Evolutionary conservation across 2,888 invertebrate genomes (phyloP), one percentile per base, ranked within the genome.

Genomic region (Himalopsyche kuldschensis): DNA sequence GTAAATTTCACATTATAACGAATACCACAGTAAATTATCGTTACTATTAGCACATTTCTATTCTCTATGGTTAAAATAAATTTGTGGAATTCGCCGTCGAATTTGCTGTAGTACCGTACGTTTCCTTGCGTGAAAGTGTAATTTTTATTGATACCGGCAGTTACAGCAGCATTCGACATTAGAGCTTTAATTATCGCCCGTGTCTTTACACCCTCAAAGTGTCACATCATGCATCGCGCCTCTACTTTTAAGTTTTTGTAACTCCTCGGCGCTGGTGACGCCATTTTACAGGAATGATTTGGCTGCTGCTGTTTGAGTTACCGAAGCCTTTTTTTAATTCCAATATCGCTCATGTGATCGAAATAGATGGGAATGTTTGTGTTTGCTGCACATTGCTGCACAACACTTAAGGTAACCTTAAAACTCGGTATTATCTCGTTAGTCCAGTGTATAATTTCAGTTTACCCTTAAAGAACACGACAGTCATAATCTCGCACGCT

Each of bases 241-340:
- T 41, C 20, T 76, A 5, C 35, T n/a, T 41, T 41, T 24, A 41
- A 35, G 41, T 35, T 76, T 35, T 76, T 76, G 76, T 35, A 89
- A 89, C 89, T 90, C 89, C 89, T 89, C 90, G 89, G 83, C 77
- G 75, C 89, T 89, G 91, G 91, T 92, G 92, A 92, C 92, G 92
- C 92, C 92, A 92, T 92, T 92, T 92, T 92, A 92, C 91, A 91
- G 91, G 91, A 91, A 91, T 92, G 92, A 91, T 90, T 91, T 91
- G 92, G 91, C 91, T 91, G 91, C 90, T 90, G 92, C 90, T 89
- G 55, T 79, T 79, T 41, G 84, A 82, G 78, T 84, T 82, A 63
- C 76, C 76, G 82, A 82, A 82, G 84, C 82, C 81, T 84, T 84
- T 84, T 84, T 84, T 84, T 80, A 80, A 84, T 84, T 82, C 84